phyloP scores from a whole-genome alignment of 2,888 invertebrate species.

The Argyra leucocephala region DNA sequence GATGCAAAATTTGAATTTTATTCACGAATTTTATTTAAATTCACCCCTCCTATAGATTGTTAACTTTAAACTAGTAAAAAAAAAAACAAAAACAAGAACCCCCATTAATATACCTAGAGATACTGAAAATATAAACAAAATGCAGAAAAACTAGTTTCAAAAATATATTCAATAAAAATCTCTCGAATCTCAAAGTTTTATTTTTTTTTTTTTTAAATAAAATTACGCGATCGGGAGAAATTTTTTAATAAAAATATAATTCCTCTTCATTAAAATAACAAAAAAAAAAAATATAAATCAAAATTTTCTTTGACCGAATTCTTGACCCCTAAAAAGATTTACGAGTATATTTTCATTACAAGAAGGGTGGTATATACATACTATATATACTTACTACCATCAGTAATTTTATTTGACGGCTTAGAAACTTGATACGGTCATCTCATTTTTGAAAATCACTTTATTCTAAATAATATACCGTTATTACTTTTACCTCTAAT shows the following conservation, averaged over 20 bases:
- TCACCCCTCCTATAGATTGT: too few species aligned
- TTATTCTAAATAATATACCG: background rate
- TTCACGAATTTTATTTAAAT: too few species aligned
- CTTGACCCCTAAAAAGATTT: background rate
- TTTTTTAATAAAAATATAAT: background rate
- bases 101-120: too few species aligned
- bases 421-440: background rate
- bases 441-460: background rate
- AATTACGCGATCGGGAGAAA: background rate
- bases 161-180: too few species aligned
- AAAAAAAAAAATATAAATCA: too few species aligned
- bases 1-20: too few species aligned
- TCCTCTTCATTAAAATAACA: background rate
- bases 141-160: too few species aligned
- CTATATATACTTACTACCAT: too few species aligned
- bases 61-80: too few species aligned
- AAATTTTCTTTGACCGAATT: constrained; percentile 2
- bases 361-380: background rate
- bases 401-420: background rate
- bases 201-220: background rate
- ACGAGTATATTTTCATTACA: background rate
- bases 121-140: too few species aligned
- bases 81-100: too few species aligned
- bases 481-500: background rate
- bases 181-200: too few species aligned